These are phyloP conservation scores for Baryphthengus martii DNA, from an alignment of 2,113 vertebrate species.

Conservation along the genomic window DNA sequence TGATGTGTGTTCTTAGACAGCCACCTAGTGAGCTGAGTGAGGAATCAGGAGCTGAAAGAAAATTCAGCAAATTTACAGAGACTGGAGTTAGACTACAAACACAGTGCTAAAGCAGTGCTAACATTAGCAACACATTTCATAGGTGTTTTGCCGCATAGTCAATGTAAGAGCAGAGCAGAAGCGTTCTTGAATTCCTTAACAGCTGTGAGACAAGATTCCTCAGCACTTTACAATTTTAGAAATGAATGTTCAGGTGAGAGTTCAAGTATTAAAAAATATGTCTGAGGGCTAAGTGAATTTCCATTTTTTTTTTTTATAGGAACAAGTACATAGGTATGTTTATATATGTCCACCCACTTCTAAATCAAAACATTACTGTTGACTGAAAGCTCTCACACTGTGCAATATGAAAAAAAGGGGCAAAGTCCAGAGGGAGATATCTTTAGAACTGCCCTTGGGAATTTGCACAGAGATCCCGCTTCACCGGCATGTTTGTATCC, in stretches of 20 bases:
- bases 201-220: not conserved
- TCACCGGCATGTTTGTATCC: not conserved
- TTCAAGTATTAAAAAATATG: not conserved
- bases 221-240: not conserved
- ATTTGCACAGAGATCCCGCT: not conserved
- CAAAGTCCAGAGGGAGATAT: not conserved
- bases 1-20: slow-evolving; percentile 30
- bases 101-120: not conserved
- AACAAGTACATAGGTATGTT: not conserved
- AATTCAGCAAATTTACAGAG: not conserved
- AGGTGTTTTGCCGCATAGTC: not conserved
- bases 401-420: not conserved
- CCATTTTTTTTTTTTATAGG: not conserved
- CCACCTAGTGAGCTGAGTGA: not conserved
- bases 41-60: not conserved
- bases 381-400: not conserved
- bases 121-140: not conserved
- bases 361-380: not conserved
- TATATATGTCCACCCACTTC: not conserved
- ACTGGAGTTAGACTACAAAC: not conserved
- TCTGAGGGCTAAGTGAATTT: not conserved
- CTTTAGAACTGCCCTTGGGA: not conserved
- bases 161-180: not conserved
- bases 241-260: not conserved
- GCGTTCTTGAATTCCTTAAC: not conserved